Evolutionary conservation across 2,797 vertebrate species (phyloP), one percentile per base, ranked within the genome.

Genomic region (Cyclura pinguis): DNA sequence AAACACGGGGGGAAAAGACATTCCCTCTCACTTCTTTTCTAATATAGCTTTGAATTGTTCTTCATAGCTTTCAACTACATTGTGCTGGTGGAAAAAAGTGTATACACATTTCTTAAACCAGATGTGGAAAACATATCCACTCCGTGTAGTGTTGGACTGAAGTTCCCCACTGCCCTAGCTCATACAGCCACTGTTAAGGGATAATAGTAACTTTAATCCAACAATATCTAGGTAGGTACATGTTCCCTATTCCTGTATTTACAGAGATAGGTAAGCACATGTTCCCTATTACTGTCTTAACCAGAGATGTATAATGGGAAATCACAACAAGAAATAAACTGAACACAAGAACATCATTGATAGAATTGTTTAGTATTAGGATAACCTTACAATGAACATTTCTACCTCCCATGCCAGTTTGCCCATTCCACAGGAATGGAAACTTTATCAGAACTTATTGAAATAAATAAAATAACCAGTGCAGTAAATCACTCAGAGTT

Each of bases 1-100:
- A 90, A 29, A 89, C 69, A 80, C 6, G 52, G 52, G 52, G 52
- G 52, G 92, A 78, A 7, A 91, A 62, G 73, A 16, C 77, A 93
- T 42, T 27, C 38, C 42, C 0, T 20, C 4, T 0, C 0, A 10
- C 62, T 78, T 80, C 7, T 29, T 67, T 73, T 8, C 32, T 22
- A 3, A 1, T 24, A 80, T 81, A 73, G 84, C 59, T 87, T 73
- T 67, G 0, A 18, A 29, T 1, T 92, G 24, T 87, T 85, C 59
- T 84, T 50, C 10, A 16, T 74, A 27, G 4, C 12, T 81, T 77
- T 8, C 80, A 27, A n/a, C 32, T 7, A 64, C 84, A 74, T 90
- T 38, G 84, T 82, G 24, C 67, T 62, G 4, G 16, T 16, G 29
- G 50, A 52, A 8, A 62, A 18, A 22, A 22, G 22, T 62, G 35